These are phyloP conservation scores for Grus americana DNA, from an alignment of 2,113 vertebrate genomes.

Conservation along the genomic window DNA sequence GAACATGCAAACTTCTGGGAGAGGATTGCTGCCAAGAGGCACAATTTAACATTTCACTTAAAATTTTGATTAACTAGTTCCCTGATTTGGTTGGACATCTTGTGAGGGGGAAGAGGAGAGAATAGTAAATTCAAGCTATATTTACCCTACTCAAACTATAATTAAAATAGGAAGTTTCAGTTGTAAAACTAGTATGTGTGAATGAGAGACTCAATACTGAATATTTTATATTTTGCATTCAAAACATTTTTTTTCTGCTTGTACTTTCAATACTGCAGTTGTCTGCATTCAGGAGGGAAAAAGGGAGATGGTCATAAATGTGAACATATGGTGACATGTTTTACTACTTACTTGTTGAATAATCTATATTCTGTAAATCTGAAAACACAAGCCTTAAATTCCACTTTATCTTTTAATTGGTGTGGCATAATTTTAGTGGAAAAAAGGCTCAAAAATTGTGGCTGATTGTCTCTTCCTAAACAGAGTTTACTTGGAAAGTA, in stretches of 20 bases:
- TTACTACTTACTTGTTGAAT: not conserved
- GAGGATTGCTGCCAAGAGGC: not conserved
- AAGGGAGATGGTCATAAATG: not conserved
- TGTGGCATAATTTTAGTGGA: not conserved
- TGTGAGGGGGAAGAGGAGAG: not conserved
- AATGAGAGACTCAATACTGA: not conserved
- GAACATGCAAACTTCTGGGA: not conserved
- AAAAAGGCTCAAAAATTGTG: not conserved
- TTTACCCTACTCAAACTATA: not conserved
- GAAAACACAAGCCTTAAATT: not conserved
- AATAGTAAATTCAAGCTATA: constrained; percentile 6
- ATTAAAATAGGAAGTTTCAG: not conserved
- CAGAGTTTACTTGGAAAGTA: not conserved
- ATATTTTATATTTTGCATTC: not conserved
- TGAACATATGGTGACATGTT: not conserved
- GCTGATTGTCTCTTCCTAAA: constrained; percentile 10
- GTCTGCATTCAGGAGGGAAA: not conserved
- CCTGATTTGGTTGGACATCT: not conserved
- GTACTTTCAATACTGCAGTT: not conserved
- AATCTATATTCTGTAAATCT: not conserved
- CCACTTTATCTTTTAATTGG: not conserved
- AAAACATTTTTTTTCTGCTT: not conserved
- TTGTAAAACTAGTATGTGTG: not conserved
- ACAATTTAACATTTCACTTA: not conserved
- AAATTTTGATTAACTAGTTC: not conserved